These are phyloP conservation scores for Caenorhabditis tropicalis DNA, from an alignment of 1,140 invertebrate genomes.

Conservation along the genomic window DNA sequence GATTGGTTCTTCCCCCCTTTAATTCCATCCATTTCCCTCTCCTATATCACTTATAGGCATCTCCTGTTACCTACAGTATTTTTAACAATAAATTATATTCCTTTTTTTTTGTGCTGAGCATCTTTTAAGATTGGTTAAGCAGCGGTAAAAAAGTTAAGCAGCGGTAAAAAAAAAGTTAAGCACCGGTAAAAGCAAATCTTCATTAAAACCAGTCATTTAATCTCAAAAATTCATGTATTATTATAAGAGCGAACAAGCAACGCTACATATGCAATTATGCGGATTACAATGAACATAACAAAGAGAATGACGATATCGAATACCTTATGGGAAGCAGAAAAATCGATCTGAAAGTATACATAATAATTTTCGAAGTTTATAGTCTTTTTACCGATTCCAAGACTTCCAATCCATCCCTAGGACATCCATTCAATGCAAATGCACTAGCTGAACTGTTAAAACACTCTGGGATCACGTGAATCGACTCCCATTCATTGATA, in stretches of 20 bases:
- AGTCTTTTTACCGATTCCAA: slow-evolving; percentile 1
- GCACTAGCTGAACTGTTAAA: slow-evolving; percentile 9
- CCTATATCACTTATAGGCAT: slow-evolving; percentile 6
- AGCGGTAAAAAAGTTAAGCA: too few relatives aligned
- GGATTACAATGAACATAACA: slow-evolving; percentile 46
- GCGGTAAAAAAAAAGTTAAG: too few relatives aligned
- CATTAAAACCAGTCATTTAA: too few relatives aligned
- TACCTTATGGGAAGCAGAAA: not conserved
- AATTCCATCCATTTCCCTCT: not conserved
- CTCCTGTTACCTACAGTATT: not conserved
- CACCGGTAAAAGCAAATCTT: too few relatives aligned
- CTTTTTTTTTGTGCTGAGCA: too few relatives aligned
- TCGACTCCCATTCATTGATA: slow-evolving; percentile 84
- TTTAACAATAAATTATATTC: slow-evolving; percentile 15
- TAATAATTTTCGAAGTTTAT: not conserved
- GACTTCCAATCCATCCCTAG: slow-evolving; percentile 39
- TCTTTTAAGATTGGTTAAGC: too few relatives aligned
- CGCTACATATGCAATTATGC: slow-evolving; percentile 49
- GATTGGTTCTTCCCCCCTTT: not conserved
- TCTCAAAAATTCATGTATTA: slow-evolving; percentile 21
- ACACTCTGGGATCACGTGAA: slow-evolving; percentile 61
- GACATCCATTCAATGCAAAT: slow-evolving; percentile 3
- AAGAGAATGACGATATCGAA: slow-evolving; percentile 39
- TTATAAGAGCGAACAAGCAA: slow-evolving; percentile 36
- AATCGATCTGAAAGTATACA: slow-evolving; percentile 31